Conservation (phyloP, 2,113 vertebrate species). For the Arizona elegans region DNA sequence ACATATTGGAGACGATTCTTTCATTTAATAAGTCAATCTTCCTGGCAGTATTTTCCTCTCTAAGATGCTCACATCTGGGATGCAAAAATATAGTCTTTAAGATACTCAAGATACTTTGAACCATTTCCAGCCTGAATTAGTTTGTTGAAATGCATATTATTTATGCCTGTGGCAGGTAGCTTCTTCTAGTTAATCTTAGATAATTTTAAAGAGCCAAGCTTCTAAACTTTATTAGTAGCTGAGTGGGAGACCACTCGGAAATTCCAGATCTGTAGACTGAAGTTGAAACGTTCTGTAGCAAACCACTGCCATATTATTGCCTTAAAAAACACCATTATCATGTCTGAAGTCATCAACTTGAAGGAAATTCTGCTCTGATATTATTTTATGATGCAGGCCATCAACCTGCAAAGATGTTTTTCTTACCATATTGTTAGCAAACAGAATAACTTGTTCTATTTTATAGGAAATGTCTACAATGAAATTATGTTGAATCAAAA, state of each 20-base stretch:
- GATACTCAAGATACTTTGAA: neutral
- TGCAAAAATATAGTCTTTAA: slow-evolving; percentile 20
- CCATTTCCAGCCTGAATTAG: neutral
- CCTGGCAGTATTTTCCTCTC: slow-evolving; percentile 80
- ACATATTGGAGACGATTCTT: slow-evolving; percentile 65
- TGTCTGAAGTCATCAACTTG: neutral
- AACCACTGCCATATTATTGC: neutral
- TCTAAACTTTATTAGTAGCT: neutral
- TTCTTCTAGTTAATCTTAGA: neutral
- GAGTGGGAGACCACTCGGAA: neutral
- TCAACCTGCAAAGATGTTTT: neutral
- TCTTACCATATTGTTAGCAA: neutral
- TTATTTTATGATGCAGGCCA: neutral
- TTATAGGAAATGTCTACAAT: neutral
- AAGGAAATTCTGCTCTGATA: neutral
- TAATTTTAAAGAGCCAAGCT: neutral
- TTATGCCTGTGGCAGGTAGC: neutral
- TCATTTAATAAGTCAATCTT: slow-evolving; percentile 76
- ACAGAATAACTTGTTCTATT: neutral
- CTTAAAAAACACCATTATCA: neutral
- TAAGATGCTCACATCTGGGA: slow-evolving; percentile 79
- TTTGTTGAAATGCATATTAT: neutral
- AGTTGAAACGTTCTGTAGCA: neutral
- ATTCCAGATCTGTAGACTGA: neutral
- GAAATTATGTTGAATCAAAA: neutral